Base-by-base conservation (phyloP, 2,113 vertebrate species). In the Anoplopoma fimbria region DNA sequence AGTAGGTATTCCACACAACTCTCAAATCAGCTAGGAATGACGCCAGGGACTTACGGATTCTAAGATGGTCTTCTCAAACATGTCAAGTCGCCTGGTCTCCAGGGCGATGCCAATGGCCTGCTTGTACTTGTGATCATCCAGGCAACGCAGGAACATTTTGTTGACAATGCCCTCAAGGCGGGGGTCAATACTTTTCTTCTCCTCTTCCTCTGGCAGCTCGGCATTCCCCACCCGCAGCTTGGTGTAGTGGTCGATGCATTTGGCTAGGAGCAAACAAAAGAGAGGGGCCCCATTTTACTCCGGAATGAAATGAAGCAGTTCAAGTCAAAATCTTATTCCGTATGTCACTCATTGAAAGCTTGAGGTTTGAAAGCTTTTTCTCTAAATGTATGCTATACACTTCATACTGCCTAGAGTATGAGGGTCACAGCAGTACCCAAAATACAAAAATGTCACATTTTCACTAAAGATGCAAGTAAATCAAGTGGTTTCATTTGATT, bases 201-300 rank as follows among this genome's bases (percentile, higher is more conserved):
- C 97, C 82, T 98, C 97, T 9, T 96, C 97, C 89, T 99, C 98
- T 0, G 96, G 96, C 69, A 98, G 93, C 78, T 99, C 99, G 0
- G 97, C 97, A 29, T 99, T 99, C 93, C 98, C 99, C 81, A 99
- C 99, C 9, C 98, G 97, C 79, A 98, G 96, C 87, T 99, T 99
- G 79, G 98, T 99, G 78, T 99, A 99, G 91, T 99, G 97, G 92
- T 99, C 99, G 0, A 99, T 99, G 84, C 99, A 99, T 94, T 99
- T 99, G 87, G 99, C 99, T 99, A 69, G 84, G 21, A 77, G 45
- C 34, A 53, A 3, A 73, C 51, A 84, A 69, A 68, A 63, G 2
- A 77, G 9, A 21, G 23, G 25, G 19, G 42, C 14, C 19, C 4
- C 9, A 7, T 45, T 55, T 63, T 15, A 68, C 19, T 19, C 1